phyloP scores from a whole-genome alignment of 2,888 invertebrate species.

The Ophion ventricosus region DNA sequence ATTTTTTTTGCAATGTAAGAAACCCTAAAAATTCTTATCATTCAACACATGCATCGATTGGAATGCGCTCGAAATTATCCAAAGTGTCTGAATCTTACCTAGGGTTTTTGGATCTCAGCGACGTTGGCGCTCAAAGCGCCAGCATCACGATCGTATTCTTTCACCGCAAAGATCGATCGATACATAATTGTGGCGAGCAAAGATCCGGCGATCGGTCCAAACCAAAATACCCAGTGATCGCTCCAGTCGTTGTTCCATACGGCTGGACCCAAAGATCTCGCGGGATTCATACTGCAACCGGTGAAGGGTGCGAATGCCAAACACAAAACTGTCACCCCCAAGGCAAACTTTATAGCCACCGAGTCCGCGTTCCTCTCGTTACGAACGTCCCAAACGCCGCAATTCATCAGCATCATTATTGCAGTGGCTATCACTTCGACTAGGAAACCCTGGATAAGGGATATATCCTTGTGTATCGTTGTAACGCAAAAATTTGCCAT shows the following conservation, averaged over 20 bases:
- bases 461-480: constrained; percentile 66
- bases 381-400: constrained; percentile 89
- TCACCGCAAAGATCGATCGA: constrained; percentile 72
- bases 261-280: constrained; percentile 89
- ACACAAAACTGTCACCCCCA: constrained; percentile 87
- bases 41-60: no score
- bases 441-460: constrained; percentile 84
- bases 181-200: constrained; percentile 83
- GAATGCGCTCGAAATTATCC: no score
- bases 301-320: constrained; percentile 89
- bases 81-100: constrained; percentile 53
- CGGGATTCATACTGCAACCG: constrained; percentile 90
- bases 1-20: no score
- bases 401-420: constrained; percentile 87
- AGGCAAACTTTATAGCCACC: constrained; percentile 87
- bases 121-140: constrained; percentile 34
- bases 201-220: constrained; percentile 85
- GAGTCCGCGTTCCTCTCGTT: constrained; percentile 88
- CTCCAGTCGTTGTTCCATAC: constrained; percentile 88
- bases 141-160: constrained; percentile 19
- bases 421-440: constrained; percentile 88
- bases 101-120: constrained; percentile 58
- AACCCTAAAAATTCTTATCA: no score
- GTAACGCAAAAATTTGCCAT: constrained; percentile 72
- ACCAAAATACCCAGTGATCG: constrained; percentile 90